These are phyloP conservation scores for Bufo gargarizans DNA, from an alignment of 2,113 vertebrate species.

Conservation along the genomic window DNA sequence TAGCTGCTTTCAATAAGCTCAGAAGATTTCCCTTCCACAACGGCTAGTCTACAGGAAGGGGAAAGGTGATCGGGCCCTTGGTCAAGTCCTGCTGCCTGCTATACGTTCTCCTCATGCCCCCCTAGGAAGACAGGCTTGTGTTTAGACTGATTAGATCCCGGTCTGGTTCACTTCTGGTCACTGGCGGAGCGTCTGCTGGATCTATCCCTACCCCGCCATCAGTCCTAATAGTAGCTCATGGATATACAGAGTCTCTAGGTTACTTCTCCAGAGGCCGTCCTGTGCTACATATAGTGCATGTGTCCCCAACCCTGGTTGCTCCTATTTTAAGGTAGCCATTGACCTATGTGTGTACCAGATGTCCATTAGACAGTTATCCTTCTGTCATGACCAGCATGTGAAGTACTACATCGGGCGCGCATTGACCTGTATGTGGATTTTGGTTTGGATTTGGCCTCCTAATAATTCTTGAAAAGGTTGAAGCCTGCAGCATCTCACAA, in stretches of 20 bases:
- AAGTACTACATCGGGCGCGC: too few relatives aligned
- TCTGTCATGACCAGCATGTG: too few relatives aligned
- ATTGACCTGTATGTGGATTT: too few relatives aligned
- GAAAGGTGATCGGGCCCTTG: constrained; percentile 2
- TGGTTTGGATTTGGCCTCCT: too few relatives aligned
- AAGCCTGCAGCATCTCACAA: too few relatives aligned
- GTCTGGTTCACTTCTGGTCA: constrained; percentile 28
- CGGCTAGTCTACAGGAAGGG: neutral
- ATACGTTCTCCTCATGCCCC: neutral
- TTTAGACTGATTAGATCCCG: constrained; percentile 28
- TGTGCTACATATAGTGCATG: neutral
- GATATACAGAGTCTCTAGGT: too few relatives aligned
- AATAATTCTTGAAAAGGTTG: too few relatives aligned
- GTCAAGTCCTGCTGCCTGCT: neutral
- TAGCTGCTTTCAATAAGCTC: neutral
- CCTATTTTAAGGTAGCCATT: neutral
- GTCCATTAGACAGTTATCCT: neutral
- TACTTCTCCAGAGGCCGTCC: too few relatives aligned
- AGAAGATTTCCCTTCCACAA: constrained; percentile 7
- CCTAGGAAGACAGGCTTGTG: neutral
- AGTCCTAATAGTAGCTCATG: neutral
- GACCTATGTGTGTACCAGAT: neutral
- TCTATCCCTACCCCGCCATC: neutral
- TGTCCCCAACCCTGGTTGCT: neutral
- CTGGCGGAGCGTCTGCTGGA: constrained; percentile 5